Base-by-base conservation (phyloP, 92 coral and sea anemone genomes). In the Isaurus tuberculatus region DNA sequence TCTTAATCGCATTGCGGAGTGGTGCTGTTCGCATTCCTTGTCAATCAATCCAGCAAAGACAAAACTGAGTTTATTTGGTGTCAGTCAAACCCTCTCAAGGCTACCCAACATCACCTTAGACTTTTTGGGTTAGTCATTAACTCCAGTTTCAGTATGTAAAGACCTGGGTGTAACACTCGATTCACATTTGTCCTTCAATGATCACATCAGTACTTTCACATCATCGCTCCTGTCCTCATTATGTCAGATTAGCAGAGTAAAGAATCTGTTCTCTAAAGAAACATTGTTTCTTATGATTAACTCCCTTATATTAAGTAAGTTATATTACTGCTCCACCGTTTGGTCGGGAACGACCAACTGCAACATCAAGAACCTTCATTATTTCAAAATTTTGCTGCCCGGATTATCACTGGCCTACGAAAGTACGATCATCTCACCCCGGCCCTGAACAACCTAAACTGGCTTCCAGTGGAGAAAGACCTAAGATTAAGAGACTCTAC, bases 401-500 rank as follows among this genome's bases (percentile, higher is more conserved):
- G 81, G 72, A 71, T 84, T 27, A 23, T 88, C 17, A 82, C 71
- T 17, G 88, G 85, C 66, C 65, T 44, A 36, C 79, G 67, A 19
- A 84, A 88, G 69, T 88, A 66, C 60, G 88, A 88, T 40, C 91
- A 88, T 70, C 64, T 84, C 1, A 51, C 91, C 70, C 85, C 91
- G 20, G 79, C 85, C 69, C 75, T 88, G 30, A 81, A 61, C 72
- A 48, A 48, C 11, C 55, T 48, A 48, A 48, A 48, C n/a, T n/a
- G n/a, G n/a, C n/a, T n/a, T n/a, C n/a, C n/a, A n/a, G n/a, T n/a
- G n/a, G n/a, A n/a, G n/a, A n/a, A n/a, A n/a, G n/a, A n/a, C n/a
- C n/a, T n/a, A n/a, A n/a, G n/a, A n/a, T n/a, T n/a, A n/a, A n/a
- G n/a, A n/a, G n/a, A n/a, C n/a, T n/a, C n/a, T n/a, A n/a, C n/a